Conservation (phyloP, 2,888 invertebrate genomes). For the Noctua janthe region DNA sequence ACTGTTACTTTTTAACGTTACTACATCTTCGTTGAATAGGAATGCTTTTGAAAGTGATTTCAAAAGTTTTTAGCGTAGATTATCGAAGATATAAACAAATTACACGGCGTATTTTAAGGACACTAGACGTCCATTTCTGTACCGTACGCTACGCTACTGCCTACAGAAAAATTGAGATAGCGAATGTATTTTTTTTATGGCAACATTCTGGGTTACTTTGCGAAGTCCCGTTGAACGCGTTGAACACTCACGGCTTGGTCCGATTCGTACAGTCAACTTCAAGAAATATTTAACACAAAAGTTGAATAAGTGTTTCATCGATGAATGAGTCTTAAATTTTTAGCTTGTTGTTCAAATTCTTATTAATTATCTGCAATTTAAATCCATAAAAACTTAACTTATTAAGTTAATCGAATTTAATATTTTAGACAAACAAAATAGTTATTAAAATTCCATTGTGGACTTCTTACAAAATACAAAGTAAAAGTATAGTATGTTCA, state of each 20-base stretch:
- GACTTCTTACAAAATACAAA: not conserved
- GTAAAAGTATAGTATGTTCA: no score
- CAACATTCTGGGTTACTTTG: slow-evolving; percentile 78
- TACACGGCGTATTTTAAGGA: slow-evolving; percentile 81
- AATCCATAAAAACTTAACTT: not conserved
- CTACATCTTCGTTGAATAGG: slow-evolving; percentile 83
- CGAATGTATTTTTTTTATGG: slow-evolving; percentile 81
- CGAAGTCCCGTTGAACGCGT: slow-evolving; percentile 58
- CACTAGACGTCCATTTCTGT: slow-evolving; percentile 87
- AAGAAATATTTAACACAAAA: not conserved
- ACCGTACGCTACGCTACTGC: slow-evolving; percentile 88
- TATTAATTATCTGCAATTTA: no score
- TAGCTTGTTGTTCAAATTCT: not conserved
- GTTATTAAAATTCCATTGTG: not conserved
- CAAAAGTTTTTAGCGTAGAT: slow-evolving; percentile 89
- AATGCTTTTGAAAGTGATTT: slow-evolving; percentile 86
- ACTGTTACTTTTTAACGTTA: slow-evolving; percentile 81
- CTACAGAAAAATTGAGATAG: slow-evolving; percentile 84
- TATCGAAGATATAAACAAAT: slow-evolving; percentile 89
- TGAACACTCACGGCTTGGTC: slow-evolving; percentile 59
- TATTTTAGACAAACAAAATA: not conserved
- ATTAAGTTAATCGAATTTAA: not conserved
- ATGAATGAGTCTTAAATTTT: not conserved
- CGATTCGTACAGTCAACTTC: slow-evolving; percentile 39
- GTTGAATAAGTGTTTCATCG: not conserved